phyloP scores from a whole-genome alignment of 2,888 invertebrate genomes.

The Tupiocoris notatus region DNA sequence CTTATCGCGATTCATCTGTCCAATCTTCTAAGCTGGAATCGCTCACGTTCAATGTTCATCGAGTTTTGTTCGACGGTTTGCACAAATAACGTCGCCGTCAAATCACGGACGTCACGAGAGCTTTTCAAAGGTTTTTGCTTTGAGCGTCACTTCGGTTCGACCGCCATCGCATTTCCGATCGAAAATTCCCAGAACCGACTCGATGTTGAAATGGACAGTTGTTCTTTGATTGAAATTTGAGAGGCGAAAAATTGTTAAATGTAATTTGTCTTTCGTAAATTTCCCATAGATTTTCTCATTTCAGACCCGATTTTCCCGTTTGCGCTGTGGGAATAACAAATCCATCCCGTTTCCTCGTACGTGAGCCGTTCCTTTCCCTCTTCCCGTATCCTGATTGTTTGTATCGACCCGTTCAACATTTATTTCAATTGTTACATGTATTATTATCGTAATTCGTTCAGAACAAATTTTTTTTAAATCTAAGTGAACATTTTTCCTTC shows the following conservation, averaged over 20 bases:
- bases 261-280: no score
- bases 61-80: background rate
- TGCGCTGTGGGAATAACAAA: background rate
- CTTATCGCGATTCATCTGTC: slow-evolving; percentile 44
- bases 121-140: background rate
- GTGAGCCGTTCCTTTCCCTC: background rate
- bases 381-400: no score
- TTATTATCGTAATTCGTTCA: no score
- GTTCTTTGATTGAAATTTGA: no score
- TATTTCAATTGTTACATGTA: no score
- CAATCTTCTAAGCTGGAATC: slow-evolving; percentile 40
- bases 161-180: background rate
- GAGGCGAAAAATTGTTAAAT: no score
- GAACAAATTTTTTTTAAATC: no score
- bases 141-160: background rate
- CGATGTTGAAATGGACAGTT: no score
- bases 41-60: slow-evolving; percentile 13
- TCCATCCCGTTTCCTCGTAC: background rate
- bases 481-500: no score
- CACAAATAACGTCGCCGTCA: slow-evolving; percentile 5
- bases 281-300: background rate
- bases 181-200: background rate
- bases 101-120: background rate
- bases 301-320: background rate
- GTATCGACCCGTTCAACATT: no score